Percentiles rank a stretch among this genome's conserved stretches.
These are phyloP conservation scores for Idaea dimidiata DNA, from an alignment of 2,888 invertebrate genomes.

Conservation along the genomic window DNA sequence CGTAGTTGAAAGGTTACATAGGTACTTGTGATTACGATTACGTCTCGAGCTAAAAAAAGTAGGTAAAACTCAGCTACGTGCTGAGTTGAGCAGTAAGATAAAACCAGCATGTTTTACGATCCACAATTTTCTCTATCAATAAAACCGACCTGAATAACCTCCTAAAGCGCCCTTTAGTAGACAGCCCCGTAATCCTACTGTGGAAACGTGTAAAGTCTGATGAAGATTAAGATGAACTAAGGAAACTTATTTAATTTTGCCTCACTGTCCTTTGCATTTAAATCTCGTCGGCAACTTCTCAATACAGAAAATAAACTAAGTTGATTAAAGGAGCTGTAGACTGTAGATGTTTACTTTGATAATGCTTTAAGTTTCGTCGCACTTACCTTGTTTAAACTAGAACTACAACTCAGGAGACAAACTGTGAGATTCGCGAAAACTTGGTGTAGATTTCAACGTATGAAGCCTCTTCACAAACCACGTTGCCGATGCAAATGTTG, in stretches of 20 bases:
- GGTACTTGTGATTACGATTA: background rate
- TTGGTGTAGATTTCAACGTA: constrained; percentile 57
- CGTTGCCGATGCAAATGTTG: constrained; percentile 66
- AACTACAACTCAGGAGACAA: constrained; percentile 36
- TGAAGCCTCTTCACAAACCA: constrained; percentile 33
- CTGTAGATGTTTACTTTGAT: constrained; percentile 3
- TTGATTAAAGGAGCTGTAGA: constrained; percentile 4
- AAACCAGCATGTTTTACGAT: background rate
- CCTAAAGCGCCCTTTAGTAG: background rate
- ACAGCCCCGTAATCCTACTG: background rate
- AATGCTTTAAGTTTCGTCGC: constrained; percentile 5
- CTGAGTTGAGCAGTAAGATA: background rate
- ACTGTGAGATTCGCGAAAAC: constrained; percentile 41
- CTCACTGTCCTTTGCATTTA: background rate
- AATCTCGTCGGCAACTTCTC: constrained; percentile 1
- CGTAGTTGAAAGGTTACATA: background rate
- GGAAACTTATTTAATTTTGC: background rate
- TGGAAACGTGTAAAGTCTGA: background rate
- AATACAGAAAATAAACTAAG: background rate
- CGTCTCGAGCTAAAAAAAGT: background rate
- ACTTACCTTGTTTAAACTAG: constrained; percentile 25
- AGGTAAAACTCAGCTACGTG: background rate
- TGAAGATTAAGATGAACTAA: background rate
- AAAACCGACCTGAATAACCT: background rate
- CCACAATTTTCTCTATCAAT: background rate